These are phyloP conservation scores for Taphrorychus bicolor DNA, from an alignment of 2,888 invertebrate species.

Conservation along the genomic window DNA sequence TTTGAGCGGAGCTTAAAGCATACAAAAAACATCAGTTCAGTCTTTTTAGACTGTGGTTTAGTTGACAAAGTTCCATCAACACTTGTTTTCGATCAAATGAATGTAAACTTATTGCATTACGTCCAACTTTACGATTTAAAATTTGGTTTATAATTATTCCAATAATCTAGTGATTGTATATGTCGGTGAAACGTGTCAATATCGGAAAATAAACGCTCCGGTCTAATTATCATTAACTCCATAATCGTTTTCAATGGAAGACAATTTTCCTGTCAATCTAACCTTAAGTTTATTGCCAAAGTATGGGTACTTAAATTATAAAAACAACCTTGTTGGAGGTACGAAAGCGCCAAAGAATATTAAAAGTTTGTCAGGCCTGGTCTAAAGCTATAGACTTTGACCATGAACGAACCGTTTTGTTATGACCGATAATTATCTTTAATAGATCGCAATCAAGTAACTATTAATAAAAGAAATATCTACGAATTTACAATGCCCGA, in stretches of 20 bases:
- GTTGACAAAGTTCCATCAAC: no score
- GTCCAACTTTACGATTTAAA: no score
- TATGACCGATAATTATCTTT: background rate
- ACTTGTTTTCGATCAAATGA: no score
- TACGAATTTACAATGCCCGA: background rate
- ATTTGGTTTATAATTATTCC: no score
- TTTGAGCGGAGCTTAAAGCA: no score
- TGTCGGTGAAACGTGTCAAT: no score
- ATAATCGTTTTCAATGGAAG: background rate
- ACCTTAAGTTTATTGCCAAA: background rate
- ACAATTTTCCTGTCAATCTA: background rate
- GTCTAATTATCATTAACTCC: background rate
- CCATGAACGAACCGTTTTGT: background rate
- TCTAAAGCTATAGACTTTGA: background rate
- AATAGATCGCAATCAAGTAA: background rate
- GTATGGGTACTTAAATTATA: background rate
- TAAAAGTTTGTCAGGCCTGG: background rate
- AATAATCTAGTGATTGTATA: no score
- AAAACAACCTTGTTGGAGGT: background rate
- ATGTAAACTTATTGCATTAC: no score
- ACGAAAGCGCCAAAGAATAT: background rate
- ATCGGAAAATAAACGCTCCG: no score
- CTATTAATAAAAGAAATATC: background rate
- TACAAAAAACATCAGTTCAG: no score
- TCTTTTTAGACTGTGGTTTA: no score